Conservation (phyloP, 1,140 invertebrate species). For the Drosophila virilis region DNA sequence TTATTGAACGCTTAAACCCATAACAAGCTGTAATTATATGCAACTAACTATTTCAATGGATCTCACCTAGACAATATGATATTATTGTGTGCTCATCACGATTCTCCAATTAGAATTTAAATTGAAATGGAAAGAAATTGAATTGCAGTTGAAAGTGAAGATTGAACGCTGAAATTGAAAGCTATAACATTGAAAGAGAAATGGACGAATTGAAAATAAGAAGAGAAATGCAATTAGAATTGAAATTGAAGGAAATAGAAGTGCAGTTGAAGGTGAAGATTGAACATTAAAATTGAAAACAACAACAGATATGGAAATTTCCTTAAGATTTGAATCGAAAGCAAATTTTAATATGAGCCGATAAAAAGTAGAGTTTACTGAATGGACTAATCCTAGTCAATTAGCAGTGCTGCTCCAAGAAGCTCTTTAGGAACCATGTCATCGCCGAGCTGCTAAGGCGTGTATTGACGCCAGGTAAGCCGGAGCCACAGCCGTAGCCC, state of each 20-base stretch:
- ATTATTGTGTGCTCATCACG: background rate
- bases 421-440: constrained; percentile 33
- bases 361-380: too few species aligned
- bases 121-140: background rate
- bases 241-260: background rate
- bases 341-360: too few species aligned
- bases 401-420: constrained; percentile 32
- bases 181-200: background rate
- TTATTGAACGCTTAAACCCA: constrained; percentile 6
- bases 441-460: constrained; percentile 38
- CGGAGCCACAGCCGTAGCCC: constrained; percentile 84
- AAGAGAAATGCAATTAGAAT: background rate
- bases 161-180: too few species aligned
- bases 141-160: background rate
- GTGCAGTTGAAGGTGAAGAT: background rate
- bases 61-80: background rate
- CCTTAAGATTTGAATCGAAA: too few species aligned
- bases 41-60: constrained; percentile 5
- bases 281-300: too few species aligned
- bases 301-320: too few species aligned
- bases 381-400: background rate
- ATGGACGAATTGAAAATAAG: background rate
- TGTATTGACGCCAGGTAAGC: constrained; percentile 87
- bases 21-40: constrained; percentile 22
- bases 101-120: constrained; percentile 7